Percentiles rank a stretch among this genome's conserved stretches.
Evolutionary conservation across 1,140 invertebrate genomes (phyloP).

Genomic region (Agrilus planipennis): DNA sequence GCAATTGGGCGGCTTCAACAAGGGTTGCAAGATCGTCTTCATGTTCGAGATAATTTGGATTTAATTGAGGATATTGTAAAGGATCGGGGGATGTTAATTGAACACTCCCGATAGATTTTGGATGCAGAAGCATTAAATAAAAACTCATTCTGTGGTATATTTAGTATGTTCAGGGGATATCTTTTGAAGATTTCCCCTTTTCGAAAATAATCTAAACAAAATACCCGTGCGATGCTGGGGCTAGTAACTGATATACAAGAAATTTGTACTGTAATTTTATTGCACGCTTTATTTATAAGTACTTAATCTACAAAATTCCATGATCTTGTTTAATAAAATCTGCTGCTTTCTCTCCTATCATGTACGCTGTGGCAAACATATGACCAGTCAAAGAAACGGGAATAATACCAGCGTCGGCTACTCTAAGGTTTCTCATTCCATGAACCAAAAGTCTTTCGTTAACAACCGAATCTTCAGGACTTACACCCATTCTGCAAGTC

Average conservation of each 20-base stretch:
- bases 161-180: too few relatives aligned
- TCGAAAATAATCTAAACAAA: too few relatives aligned
- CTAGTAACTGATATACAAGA: too few relatives aligned
- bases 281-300: too few relatives aligned
- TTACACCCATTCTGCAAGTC: conserved; percentile 44
- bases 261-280: too few relatives aligned
- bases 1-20: too few relatives aligned
- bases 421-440: conserved; percentile 32
- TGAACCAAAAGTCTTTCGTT: conserved; percentile 31
- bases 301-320: too few relatives aligned
- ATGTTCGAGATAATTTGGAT: conserved; percentile 48
- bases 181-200: too few relatives aligned
- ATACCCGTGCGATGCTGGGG: too few relatives aligned
- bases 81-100: conserved; percentile 46
- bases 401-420: conserved; percentile 31
- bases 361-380: conserved; percentile 35
- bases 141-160: too few relatives aligned
- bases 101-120: conserved; percentile 52
- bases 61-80: conserved; percentile 47
- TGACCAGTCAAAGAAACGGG: conserved; percentile 33
- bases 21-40: too few relatives aligned
- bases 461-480: conserved; percentile 33
- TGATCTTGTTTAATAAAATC: conserved; percentile 36
- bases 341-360: conserved; percentile 41
- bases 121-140: too few relatives aligned